Evolutionary conservation across 2,797 vertebrate species (phyloP), one percentile per base, ranked within the genome.

Genomic region (Petrocephalus schoutedeni): DNA sequence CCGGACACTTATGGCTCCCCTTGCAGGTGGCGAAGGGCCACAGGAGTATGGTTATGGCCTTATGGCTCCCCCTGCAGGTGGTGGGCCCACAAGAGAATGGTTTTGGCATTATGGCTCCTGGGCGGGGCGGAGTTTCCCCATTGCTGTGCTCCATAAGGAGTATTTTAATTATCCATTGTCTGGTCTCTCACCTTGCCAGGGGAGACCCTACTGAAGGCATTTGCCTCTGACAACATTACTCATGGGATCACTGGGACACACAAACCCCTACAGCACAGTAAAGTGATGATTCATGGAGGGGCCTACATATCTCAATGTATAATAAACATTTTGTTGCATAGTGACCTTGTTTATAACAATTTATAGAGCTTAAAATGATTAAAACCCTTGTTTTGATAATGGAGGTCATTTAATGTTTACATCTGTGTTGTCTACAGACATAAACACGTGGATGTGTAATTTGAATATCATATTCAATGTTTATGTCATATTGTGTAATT

Each of bases 291-390:
- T 41, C 67, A 74, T 74, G 67, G 5, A 36, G 32, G 32, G 32
- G 67, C 74, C 41, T 80, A 80, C 19, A 49, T 21, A 45, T 49
- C 74, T 49, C 19, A 41, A 80, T 9, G 74, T 49, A 16, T 80
- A 49, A 45, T 80, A 80, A 80, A 49, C 19, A 49, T 49, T 49
- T 80, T 49, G 41, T 49, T 80, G 8, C 6, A 45, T 4, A 80
- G 41, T 80, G 74, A 45, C 74, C 19, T 80, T 80, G 74, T 49
- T 80, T 80, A 80, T 80, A 80, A 80, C 45, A 49, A 49, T 80
- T 80, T 80, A 2, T 80, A 49, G 32, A 10, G 74, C 41, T 45
- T 80, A 49, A 49, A 80, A 49, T 80, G 74, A 80, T 80, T 80
- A 49, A 45, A 21, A 49, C 36, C 19, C 74, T 80, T 80, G 19